phyloP scores from a whole-genome alignment of 2,113 vertebrate genomes.

The Oreocharis arfaki region DNA sequence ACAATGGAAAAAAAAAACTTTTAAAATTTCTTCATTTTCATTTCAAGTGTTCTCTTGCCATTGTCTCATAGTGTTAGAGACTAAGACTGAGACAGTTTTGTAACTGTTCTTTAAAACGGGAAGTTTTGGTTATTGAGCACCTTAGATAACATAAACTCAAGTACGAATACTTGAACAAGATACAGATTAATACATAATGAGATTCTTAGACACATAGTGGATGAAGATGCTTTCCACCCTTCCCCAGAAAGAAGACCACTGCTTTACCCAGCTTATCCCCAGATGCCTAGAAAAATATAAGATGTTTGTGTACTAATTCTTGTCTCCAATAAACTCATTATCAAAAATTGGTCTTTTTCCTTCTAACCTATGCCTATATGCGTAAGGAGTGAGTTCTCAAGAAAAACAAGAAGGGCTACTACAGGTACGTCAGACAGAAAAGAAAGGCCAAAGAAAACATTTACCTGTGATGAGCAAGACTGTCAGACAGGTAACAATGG shows the following conservation, averaged over 20 bases:
- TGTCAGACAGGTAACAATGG: neutral
- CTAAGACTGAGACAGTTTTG: neutral
- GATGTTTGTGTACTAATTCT: neutral
- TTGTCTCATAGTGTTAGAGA: neutral
- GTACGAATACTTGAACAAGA: neutral
- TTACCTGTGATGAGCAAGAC: neutral
- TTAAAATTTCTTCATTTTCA: neutral
- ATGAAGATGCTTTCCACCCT: neutral
- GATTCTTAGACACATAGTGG: neutral
- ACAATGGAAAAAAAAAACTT: neutral
- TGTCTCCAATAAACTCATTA: neutral
- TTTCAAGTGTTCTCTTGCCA: neutral
- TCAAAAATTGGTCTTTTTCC: neutral
- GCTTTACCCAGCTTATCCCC: neutral
- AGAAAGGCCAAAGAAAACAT: neutral
- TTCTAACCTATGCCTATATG: neutral
- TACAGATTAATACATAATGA: neutral
- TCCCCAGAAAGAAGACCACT: neutral
- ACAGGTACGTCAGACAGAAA: neutral
- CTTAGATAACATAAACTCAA: neutral
- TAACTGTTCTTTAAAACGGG: neutral
- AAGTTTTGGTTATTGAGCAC: neutral
- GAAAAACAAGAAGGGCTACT: neutral
- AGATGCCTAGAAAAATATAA: neutral
- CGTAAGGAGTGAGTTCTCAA: neutral